Evolutionary conservation across 2,888 invertebrate species (phyloP).

Genomic region (Elegia similella): DNA sequence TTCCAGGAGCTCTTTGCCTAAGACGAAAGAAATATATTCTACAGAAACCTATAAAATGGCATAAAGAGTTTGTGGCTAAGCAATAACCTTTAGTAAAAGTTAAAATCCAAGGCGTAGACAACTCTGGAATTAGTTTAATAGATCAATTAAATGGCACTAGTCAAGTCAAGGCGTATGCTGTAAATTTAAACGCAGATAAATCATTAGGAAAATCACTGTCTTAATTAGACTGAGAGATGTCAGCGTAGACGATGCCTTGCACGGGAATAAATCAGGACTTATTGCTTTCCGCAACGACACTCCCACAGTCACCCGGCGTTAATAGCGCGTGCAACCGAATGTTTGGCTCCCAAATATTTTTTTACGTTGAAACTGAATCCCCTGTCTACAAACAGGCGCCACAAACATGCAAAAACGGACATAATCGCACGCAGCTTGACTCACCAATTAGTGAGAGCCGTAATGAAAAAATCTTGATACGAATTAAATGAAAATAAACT

Average conservation of each 20-base stretch:
- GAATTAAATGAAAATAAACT: slow-evolving; percentile 8
- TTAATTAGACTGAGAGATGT: slow-evolving; percentile 73
- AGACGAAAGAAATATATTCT: background rate
- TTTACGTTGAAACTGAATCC: slow-evolving; percentile 64
- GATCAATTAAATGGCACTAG: slow-evolving; percentile 34
- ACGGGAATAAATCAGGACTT: slow-evolving; percentile 71
- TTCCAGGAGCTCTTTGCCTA: background rate
- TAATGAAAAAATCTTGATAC: slow-evolving; percentile 8
- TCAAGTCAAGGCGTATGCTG: slow-evolving; percentile 29
- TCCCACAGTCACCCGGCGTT: slow-evolving; percentile 73
- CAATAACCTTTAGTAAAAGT: slow-evolving; percentile 4
- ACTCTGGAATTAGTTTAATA: slow-evolving; percentile 29
- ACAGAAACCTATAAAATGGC: background rate
- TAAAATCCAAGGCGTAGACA: slow-evolving; percentile 17
- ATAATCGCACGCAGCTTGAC: slow-evolving; percentile 49
- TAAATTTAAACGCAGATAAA: slow-evolving; percentile 53
- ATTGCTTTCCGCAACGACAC: slow-evolving; percentile 77
- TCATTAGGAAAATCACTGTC: slow-evolving; percentile 61
- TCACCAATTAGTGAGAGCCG: slow-evolving; percentile 50
- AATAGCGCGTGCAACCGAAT: slow-evolving; percentile 79
- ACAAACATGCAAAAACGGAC: slow-evolving; percentile 49
- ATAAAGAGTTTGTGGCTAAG: background rate
- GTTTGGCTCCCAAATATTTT: slow-evolving; percentile 53
- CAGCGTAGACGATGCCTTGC: slow-evolving; percentile 60
- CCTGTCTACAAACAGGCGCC: slow-evolving; percentile 59